Base-by-base conservation (phyloP, 2,888 invertebrate genomes). In the Tinea pellionella region DNA sequence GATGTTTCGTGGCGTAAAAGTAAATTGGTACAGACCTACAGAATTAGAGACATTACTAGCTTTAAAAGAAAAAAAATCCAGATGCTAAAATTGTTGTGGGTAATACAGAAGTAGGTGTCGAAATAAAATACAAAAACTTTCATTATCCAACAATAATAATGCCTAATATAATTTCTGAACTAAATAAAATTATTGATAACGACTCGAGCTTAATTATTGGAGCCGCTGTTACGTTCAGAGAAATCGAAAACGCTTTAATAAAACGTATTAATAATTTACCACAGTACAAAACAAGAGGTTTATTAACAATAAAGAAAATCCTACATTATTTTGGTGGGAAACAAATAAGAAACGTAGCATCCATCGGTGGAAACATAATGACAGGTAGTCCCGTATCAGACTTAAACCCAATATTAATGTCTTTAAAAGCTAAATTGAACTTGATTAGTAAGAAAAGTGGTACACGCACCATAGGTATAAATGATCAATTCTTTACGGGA, bases 341-440 rank as follows among this genome's bases (percentile, higher is more conserved):
- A 70, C 98, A 98, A 87, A 95, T 98, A 59, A 89, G 98, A 63
- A 98, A 97, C 78, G 96, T 96, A 12, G 97, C 97, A 58, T 92
- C 95, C 12, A 83, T 98, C 30, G 96, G 94, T 41, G 98, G 98
- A 24, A 98, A 98, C 77, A 94, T 98, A 63, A 93, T 97, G 88
- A 97, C 97, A 0, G 95, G 96, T 15, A 98, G 97, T 80, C 98
- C 98, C 0, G 97, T 98, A 73, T 97, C 98, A 0, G 98, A 99
- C 81, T 89, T 98, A 71, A 96, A 96, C 80, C 98, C 98, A 0
- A 92, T 98, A 65, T 90, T 98, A 63, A 91, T 96, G 89, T 96
- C 98, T 0, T 91, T 92, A 60, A 87, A 89, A 59, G 89, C 91
- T 16, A 82, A 69, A 63, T 73, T 96, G 9, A 90, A 91, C 65